Base-by-base conservation (phyloP, 1,140 invertebrate species). In the Bombus waltoni region DNA sequence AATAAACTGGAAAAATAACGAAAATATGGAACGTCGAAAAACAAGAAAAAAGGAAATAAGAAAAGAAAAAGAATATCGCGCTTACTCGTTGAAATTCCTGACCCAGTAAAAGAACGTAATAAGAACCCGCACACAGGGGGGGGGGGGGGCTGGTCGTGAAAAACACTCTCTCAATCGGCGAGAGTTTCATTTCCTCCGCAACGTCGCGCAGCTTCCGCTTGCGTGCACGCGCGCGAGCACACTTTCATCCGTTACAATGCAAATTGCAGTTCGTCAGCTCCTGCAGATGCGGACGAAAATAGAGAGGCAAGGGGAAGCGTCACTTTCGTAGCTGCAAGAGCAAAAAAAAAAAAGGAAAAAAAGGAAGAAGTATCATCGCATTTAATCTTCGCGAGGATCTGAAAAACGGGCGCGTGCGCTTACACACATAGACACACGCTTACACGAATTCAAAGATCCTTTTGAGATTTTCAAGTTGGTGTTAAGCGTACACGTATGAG, bases 221-320 rank as follows among this genome's bases (percentile, higher is more conserved):
- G 25, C 53, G n/a, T 32, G 74, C 22, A 59, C 57, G 32, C 32
- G n/a, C 74, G 47, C 74, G n/a, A 47, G 18, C 70, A 10, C 28
- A n/a, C 53, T 57, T 42, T 57, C 73, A 32, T 38, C 47, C 47
- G 73, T 35, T 22, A 76, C 53, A 76, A 59, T 59, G 74, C 22
- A 76, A 76, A 76, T 76, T 76, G 74, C 74, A 59, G 53, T 59
- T 76, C 74, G 53, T 59, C 74, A 57, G 47, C 73, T 75, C 32
- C 47, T 75, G 44, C 47, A 59, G 72, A n/a, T 47, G 13, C 35
- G 32, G 25, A 76, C 32, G 53, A 57, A 76, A 42, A 35, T n/a
- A 70, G 15, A 3, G 38, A 22, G 22, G 11, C 59, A 57, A 59
- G 66, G n/a, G 11, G 59, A 57, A 72, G 47, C 68, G 38, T 59